These are phyloP conservation scores for Sorex fumeus DNA, from an alignment of 2,113 vertebrate genomes.

Conservation along the genomic window DNA sequence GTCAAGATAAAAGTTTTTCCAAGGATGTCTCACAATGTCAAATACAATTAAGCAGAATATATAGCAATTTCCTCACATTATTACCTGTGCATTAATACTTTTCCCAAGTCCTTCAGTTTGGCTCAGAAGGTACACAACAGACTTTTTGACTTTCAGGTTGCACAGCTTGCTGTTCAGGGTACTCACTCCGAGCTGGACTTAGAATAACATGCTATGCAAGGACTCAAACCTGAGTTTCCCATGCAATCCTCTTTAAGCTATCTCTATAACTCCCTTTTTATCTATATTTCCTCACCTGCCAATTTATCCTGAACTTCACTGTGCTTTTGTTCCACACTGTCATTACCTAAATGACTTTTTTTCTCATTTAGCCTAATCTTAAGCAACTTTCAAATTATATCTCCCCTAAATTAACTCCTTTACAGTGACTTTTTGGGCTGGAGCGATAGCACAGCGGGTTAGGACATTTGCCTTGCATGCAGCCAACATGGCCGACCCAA, in stretches of 20 bases:
- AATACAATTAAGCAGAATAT: slow-evolving; percentile 10
- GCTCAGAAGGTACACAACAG: background rate
- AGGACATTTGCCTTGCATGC: too few relatives aligned
- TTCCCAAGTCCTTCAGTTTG: slow-evolving; percentile 52
- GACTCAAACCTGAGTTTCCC: too few relatives aligned
- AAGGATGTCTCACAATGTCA: slow-evolving; percentile 23
- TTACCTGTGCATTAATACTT: slow-evolving; percentile 18
- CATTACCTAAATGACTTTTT: background rate
- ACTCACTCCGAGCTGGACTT: too few relatives aligned
- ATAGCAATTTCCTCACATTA: slow-evolving; percentile 37
- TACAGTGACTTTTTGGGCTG: slow-evolving; percentile 39
- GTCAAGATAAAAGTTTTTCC: background rate
- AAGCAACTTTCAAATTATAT: slow-evolving; percentile 5
- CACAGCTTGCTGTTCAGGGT: too few relatives aligned
- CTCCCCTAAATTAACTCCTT: slow-evolving; percentile 55
- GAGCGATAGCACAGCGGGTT: too few relatives aligned
- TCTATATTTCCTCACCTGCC: background rate
- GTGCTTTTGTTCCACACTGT: slow-evolving; percentile 7
- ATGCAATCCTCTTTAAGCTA: too few relatives aligned
- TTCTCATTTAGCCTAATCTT: slow-evolving; percentile 16
- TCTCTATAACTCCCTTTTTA: too few relatives aligned
- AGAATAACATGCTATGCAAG: too few relatives aligned
- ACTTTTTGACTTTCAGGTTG: too few relatives aligned
- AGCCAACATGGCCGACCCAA: too few relatives aligned
- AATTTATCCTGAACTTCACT: slow-evolving; percentile 30